These are phyloP conservation scores for Ctena decussata DNA, from an alignment of 2,888 invertebrate genomes.

Conservation along the genomic window DNA sequence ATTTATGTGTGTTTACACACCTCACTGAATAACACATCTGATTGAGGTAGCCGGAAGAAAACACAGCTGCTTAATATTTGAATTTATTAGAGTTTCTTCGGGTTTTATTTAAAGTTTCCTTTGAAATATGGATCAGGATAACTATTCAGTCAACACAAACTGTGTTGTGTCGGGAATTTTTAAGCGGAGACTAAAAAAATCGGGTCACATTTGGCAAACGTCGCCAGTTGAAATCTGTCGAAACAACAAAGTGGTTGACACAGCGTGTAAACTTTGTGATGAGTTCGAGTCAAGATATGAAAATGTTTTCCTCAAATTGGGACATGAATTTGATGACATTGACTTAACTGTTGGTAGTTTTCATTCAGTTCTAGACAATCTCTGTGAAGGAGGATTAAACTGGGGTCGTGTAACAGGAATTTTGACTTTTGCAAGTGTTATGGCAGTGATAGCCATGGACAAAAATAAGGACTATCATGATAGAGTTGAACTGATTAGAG, in stretches of 20 bases:
- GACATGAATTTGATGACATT: constrained; percentile 12
- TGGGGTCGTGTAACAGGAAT: constrained; percentile 87
- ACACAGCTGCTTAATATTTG: neutral
- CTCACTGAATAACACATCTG: neutral
- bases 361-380: constrained; percentile 84
- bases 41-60: neutral
- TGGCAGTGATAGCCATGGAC: constrained; percentile 83
- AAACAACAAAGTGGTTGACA: constrained; percentile 65
- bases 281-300: constrained; percentile 83
- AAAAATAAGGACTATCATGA: constrained; percentile 78
- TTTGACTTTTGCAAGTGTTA: constrained; percentile 85
- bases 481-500: constrained; percentile 84
- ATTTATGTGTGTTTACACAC: constrained; percentile 11
- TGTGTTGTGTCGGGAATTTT: constrained; percentile 76
- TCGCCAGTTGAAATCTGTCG: constrained; percentile 78
- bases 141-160: constrained; percentile 51
- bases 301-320: constrained; percentile 80
- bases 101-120: neutral
- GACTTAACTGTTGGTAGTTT: constrained; percentile 81
- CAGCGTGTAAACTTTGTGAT: constrained; percentile 78
- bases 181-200: constrained; percentile 82
- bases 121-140: constrained; percentile 39
- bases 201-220: constrained; percentile 89
- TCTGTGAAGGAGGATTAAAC: constrained; percentile 85
- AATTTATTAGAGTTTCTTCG: neutral